Evolutionary conservation across 2,888 invertebrate species (phyloP).

Genomic region (Invenusta paracnida): DNA sequence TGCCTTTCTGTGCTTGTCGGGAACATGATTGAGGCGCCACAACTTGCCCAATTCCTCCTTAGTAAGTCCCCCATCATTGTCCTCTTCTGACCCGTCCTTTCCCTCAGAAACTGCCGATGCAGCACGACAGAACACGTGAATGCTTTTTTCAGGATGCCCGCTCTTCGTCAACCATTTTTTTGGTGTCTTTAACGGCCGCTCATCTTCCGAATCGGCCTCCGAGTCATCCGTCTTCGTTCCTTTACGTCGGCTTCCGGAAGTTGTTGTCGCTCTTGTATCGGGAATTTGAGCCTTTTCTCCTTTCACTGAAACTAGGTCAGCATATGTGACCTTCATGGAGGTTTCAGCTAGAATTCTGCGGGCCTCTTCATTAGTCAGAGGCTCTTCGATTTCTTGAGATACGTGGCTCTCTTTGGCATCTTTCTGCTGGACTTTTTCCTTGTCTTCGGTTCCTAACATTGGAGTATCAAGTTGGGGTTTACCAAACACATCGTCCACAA

Average conservation of each 20-base stretch:
- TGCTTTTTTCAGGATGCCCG: constrained; percentile 17
- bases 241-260: neutral
- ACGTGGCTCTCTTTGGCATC: neutral
- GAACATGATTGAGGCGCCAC: neutral
- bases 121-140: constrained; percentile 47
- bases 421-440: neutral
- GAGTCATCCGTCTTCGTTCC: too few relatives aligned
- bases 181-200: neutral
- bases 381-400: constrained; percentile 44
- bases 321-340: constrained; percentile 50
- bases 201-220: neutral
- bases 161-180: constrained; percentile 27
- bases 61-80: neutral
- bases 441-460: too few relatives aligned
- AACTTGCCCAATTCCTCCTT: constrained; percentile 13
- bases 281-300: constrained; percentile 50
- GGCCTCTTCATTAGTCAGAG: constrained; percentile 39
- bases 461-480: too few relatives aligned
- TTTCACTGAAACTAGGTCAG: constrained; percentile 53
- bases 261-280: constrained; percentile 42
- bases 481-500: too few relatives aligned
- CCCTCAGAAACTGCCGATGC: constrained; percentile 46
- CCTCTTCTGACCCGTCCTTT: neutral
- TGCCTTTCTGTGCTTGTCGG: constrained; percentile 9
- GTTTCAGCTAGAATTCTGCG: constrained; percentile 34